A percentile compares a stretch with the other conserved stretches of the same genome.
These are phyloP conservation scores for Metacarcinus magister DNA, from an alignment of 2,888 invertebrate species.

Conservation along the genomic window DNA sequence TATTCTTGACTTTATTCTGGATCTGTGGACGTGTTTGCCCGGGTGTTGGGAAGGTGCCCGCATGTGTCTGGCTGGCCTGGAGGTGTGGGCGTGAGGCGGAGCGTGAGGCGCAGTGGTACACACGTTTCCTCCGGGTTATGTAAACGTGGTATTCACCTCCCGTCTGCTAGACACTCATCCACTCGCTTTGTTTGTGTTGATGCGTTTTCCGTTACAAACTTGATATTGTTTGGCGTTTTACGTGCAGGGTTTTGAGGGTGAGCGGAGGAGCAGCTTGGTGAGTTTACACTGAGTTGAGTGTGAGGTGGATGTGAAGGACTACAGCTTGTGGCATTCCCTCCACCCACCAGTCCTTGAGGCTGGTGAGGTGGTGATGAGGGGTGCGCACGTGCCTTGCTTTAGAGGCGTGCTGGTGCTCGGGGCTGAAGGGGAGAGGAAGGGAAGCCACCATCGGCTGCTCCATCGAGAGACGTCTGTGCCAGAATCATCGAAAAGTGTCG, in stretches of 20 bases:
- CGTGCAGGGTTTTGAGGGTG: background rate
- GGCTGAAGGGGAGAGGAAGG: background rate
- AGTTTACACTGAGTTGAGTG: background rate
- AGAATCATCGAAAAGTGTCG: background rate
- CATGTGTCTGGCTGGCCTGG: background rate
- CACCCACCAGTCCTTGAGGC: background rate
- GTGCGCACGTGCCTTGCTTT: background rate
- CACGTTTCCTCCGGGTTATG: background rate
- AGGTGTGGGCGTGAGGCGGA: background rate
- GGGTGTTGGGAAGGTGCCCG: background rate
- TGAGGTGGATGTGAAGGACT: too few species aligned
- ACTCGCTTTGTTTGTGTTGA: background rate
- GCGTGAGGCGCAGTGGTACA: background rate
- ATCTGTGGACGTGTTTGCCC: background rate
- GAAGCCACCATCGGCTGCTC: background rate
- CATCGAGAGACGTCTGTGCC: background rate
- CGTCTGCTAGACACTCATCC: background rate
- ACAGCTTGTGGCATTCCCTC: too few species aligned
- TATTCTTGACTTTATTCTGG: conserved; percentile 10
- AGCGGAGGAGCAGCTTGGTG: background rate
- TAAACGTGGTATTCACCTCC: background rate
- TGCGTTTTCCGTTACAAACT: background rate
- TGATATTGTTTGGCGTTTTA: background rate
- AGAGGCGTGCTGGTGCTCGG: background rate
- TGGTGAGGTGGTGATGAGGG: background rate